Conservation (phyloP, 2,113 vertebrate genomes). For the Chloropsis cyanopogon region DNA sequence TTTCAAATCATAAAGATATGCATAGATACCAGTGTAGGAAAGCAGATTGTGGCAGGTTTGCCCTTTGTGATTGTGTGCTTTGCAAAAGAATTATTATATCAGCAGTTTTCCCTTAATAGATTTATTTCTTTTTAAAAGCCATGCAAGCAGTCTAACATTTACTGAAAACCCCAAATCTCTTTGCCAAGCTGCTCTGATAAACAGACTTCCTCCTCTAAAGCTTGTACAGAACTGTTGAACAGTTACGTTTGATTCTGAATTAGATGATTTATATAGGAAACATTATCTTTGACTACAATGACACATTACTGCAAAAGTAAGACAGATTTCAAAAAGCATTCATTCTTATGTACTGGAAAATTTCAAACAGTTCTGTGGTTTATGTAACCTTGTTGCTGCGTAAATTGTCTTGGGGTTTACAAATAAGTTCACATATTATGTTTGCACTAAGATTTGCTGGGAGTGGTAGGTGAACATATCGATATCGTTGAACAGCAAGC, state of each 20-base stretch:
- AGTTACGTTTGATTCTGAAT: slow-evolving; percentile 60
- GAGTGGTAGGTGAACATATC: slow-evolving; percentile 66
- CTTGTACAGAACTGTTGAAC: slow-evolving; percentile 68
- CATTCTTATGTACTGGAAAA: slow-evolving; percentile 59
- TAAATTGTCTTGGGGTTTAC: slow-evolving; percentile 72
- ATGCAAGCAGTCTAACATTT: slow-evolving; percentile 64
- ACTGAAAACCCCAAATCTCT: slow-evolving; percentile 59
- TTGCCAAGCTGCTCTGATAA: slow-evolving; percentile 68
- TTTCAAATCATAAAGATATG: slow-evolving; percentile 48
- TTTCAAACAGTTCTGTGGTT: slow-evolving; percentile 68
- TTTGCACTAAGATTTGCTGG: slow-evolving; percentile 79
- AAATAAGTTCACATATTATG: slow-evolving; percentile 63
- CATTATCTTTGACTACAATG: slow-evolving; percentile 42
- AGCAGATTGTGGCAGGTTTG: slow-evolving; percentile 61
- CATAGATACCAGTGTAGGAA: slow-evolving; percentile 61
- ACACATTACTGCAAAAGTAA: slow-evolving; percentile 55
- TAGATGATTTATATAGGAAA: slow-evolving; percentile 68
- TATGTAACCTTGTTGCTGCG: slow-evolving; percentile 64
- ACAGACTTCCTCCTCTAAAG: slow-evolving; percentile 54
- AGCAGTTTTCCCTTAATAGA: slow-evolving; percentile 60
- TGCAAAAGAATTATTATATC: slow-evolving; percentile 60
- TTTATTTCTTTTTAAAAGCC: slow-evolving; percentile 68
- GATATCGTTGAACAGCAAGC: slow-evolving; percentile 51
- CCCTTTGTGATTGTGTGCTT: slow-evolving; percentile 69
- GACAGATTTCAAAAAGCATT: slow-evolving; percentile 50